phyloP scores from a whole-genome alignment of 2,888 invertebrate species.

The Rhyacophila evoluta region DNA sequence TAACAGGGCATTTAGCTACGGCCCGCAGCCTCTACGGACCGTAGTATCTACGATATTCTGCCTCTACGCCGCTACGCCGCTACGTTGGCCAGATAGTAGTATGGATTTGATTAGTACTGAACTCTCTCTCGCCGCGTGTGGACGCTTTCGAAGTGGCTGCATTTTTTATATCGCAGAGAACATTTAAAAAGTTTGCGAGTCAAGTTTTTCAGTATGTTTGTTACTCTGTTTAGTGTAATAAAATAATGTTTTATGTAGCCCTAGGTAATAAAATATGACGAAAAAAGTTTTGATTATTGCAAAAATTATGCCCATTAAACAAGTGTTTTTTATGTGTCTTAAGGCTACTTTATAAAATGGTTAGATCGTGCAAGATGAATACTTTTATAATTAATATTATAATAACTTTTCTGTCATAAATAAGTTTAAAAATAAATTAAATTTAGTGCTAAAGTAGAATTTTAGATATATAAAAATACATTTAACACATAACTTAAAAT shows the following conservation, averaged over 20 bases:
- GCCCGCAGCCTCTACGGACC: not conserved
- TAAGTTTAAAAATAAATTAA: not conserved
- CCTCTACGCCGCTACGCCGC: slow-evolving; percentile 28
- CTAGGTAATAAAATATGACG: slow-evolving; percentile 10
- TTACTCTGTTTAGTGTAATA: not conserved
- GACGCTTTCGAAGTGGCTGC: slow-evolving; percentile 32
- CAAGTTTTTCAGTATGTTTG: not conserved
- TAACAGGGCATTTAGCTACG: not conserved
- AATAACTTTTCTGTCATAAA: not conserved
- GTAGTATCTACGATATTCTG: not conserved
- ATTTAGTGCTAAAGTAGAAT: not conserved
- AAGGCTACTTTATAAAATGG: not conserved
- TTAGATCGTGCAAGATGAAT: slow-evolving; percentile 2
- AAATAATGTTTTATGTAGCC: slow-evolving; percentile 10
- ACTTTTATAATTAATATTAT: not conserved
- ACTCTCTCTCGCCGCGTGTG: slow-evolving; percentile 36
- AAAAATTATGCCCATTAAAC: not conserved
- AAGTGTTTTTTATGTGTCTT: slow-evolving; percentile 14
- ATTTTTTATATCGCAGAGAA: not conserved
- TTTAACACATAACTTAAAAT: not conserved
- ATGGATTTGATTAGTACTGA: slow-evolving; percentile 50
- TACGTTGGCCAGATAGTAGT: slow-evolving; percentile 39
- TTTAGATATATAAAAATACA: not conserved
- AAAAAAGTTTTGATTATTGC: slow-evolving; percentile 15
- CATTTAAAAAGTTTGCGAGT: slow-evolving; percentile 17